These are phyloP conservation scores for Enteromius viviparus DNA, from an alignment of 2,797 vertebrate species.

Conservation along the genomic window DNA sequence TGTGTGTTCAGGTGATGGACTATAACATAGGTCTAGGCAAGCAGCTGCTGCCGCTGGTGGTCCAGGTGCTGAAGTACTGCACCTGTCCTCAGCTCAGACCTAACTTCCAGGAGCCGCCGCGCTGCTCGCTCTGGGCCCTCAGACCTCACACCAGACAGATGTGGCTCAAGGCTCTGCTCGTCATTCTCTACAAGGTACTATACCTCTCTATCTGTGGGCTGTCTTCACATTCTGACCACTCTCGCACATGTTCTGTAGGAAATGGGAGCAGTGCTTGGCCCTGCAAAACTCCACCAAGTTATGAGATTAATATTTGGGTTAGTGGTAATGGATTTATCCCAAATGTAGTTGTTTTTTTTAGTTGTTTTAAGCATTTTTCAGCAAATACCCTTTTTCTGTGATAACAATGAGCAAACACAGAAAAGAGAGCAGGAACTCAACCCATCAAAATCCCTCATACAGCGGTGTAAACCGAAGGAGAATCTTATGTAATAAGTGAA, in stretches of 20 bases:
- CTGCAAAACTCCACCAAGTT: not conserved
- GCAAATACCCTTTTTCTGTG: not conserved
- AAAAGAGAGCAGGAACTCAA: not conserved
- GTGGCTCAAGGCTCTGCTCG: conserved; percentile 97
- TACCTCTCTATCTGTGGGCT: not conserved
- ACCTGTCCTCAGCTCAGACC: conserved; percentile 96
- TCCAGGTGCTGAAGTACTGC: conserved; percentile 97
- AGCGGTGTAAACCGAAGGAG: no score
- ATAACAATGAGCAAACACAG: not conserved
- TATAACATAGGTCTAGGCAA: conserved; percentile 96
- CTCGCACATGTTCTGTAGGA: not conserved
- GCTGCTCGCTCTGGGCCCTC: conserved; percentile 96
- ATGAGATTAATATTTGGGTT: not conserved
- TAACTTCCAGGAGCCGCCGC: conserved; percentile 97
- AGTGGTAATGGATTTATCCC: not conserved
- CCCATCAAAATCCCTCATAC: not conserved
- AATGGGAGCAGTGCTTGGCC: no score
- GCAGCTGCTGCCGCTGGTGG: conserved; percentile 96
- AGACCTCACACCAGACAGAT: conserved; percentile 96
- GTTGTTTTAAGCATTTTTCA: not conserved
- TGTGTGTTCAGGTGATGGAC: conserved; percentile 89
- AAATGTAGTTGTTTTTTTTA: not conserved
- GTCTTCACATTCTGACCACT: not conserved
- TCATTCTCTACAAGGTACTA: conserved; percentile 96
- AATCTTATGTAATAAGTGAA: no score